These are phyloP conservation scores for Choreutis nemorana DNA, from an alignment of 2,888 invertebrate genomes.

Conservation along the genomic window DNA sequence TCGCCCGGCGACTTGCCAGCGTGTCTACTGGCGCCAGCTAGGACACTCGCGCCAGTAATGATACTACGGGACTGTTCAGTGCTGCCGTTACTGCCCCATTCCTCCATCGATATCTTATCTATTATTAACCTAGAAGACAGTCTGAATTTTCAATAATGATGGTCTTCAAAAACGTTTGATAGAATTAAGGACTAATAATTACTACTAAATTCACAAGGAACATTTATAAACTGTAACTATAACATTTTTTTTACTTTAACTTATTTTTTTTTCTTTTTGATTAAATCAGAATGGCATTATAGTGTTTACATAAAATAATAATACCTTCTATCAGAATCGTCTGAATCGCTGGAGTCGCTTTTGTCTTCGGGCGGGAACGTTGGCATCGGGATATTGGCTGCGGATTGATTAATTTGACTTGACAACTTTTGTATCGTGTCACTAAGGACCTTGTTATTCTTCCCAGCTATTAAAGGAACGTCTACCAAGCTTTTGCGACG, in stretches of 20 bases:
- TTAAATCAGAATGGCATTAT: too few relatives aligned
- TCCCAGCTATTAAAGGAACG: conserved; percentile 41
- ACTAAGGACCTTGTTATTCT: conserved; percentile 68
- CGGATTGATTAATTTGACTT: conserved; percentile 54
- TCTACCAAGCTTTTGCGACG: conserved; percentile 52
- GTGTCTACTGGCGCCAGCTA: conserved; percentile 26
- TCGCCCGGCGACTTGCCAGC: conserved; percentile 56
- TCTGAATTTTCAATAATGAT: conserved; percentile 5
- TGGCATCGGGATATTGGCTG: conserved; percentile 33
- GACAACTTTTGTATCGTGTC: conserved; percentile 71
- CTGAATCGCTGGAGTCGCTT: conserved; percentile 55
- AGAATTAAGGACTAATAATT: conserved; percentile 3
- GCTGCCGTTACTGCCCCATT: conserved; percentile 31
- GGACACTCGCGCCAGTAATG: conserved; percentile 12
- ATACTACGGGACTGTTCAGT: conserved; percentile 20
- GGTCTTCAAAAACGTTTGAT: conserved; percentile 4
- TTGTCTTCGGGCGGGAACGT: conserved; percentile 42
- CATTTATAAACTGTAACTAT: too few relatives aligned
- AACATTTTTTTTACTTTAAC: too few relatives aligned
- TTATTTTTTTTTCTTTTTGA: too few relatives aligned
- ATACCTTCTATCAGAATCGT: conserved; percentile 54
- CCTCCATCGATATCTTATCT: conserved; percentile 48
- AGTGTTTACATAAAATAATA: too few relatives aligned
- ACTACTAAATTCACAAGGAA: conserved; percentile 1
- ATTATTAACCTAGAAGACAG: conserved; percentile 42